A percentile compares a stretch with the other conserved stretches of the same genome.
phyloP scores from a whole-genome alignment of 2,113 vertebrate species.

The Aphyosemion australe region DNA sequence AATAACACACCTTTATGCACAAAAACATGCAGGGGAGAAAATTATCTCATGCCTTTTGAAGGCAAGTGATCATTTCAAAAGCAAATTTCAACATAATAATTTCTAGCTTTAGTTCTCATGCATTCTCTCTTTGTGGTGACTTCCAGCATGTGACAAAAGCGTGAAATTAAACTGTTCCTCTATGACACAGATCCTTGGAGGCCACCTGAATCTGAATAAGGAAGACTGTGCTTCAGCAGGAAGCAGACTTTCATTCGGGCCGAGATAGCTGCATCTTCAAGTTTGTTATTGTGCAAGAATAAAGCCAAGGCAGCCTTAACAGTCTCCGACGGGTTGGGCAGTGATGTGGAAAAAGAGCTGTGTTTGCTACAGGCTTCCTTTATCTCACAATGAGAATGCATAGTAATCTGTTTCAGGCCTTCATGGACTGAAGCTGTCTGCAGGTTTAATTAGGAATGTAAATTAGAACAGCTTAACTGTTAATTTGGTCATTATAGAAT shows the following conservation, averaged over 20 bases:
- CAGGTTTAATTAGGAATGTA: background rate
- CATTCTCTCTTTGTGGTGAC: slow-evolving; percentile 52
- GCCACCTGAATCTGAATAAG: slow-evolving; percentile 43
- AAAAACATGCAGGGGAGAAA: no score
- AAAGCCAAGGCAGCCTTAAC: slow-evolving; percentile 42
- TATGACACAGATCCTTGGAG: slow-evolving; percentile 37
- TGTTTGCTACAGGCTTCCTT: slow-evolving; percentile 59
- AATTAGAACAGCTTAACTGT: no score
- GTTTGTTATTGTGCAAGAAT: slow-evolving; percentile 37
- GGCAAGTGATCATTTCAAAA: no score
- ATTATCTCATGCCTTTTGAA: no score
- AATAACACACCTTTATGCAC: no score
- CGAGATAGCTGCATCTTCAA: slow-evolving; percentile 38
- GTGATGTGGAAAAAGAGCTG: slow-evolving; percentile 73
- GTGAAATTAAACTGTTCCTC: slow-evolving; percentile 64
- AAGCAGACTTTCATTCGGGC: slow-evolving; percentile 24
- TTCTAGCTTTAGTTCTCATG: slow-evolving; percentile 12
- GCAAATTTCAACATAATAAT: slow-evolving; percentile 7
- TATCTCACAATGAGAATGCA: slow-evolving; percentile 49
- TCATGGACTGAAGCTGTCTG: background rate
- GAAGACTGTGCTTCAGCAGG: slow-evolving; percentile 40
- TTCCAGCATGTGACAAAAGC: slow-evolving; percentile 56
- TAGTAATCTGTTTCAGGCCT: slow-evolving; percentile 61
- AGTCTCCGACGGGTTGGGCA: slow-evolving; percentile 57
- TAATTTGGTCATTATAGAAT: no score